A percentile compares a stretch with the other conserved stretches of the same genome.
phyloP scores from a whole-genome alignment of 2,113 vertebrate species.

The Argyrosomus japonicus region DNA sequence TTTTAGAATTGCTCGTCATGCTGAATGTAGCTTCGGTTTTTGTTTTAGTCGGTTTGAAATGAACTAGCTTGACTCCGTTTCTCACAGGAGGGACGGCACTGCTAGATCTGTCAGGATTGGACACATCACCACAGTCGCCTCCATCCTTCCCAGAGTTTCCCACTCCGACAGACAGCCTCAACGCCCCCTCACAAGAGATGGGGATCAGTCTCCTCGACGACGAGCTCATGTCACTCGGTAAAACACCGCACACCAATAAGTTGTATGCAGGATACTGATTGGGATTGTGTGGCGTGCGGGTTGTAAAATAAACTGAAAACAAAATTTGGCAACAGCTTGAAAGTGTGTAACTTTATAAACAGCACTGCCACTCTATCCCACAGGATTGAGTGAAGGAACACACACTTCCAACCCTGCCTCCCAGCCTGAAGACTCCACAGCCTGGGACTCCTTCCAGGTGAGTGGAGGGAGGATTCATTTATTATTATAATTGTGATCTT shows the following conservation, averaged over 20 bases:
- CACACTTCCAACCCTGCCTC: constrained; percentile 80
- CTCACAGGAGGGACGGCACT: constrained; percentile 88
- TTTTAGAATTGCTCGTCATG: neutral
- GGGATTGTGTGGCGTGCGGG: neutral
- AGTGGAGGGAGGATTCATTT: neutral
- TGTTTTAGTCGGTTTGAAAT: neutral
- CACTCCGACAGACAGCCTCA: constrained; percentile 77
- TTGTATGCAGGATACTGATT: neutral
- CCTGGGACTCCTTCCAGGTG: constrained; percentile 98
- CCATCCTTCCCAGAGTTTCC: constrained; percentile 88
- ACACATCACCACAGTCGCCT: constrained; percentile 86
- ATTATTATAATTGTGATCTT: neutral
- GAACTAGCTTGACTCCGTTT: neutral
- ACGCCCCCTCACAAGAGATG: constrained; percentile 83
- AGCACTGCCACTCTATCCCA: neutral
- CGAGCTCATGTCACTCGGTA: constrained; percentile 97
- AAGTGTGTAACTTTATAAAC: neutral
- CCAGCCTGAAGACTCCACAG: constrained; percentile 85
- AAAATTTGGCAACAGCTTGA: neutral
- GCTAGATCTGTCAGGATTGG: constrained; percentile 94
- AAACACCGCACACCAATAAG: neutral
- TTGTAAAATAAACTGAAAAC: neutral
- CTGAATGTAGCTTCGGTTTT: too few species aligned
- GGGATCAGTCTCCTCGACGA: constrained; percentile 93
- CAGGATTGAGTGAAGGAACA: constrained; percentile 92